These are phyloP conservation scores for rat (Rattus norvegicus) DNA, from an alignment of 2,113 vertebrate genomes.

Conservation along the genomic window GRCr8 NC_086026.1:130106501-130107000, in stretches of 20 bases:
- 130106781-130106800: neutral
- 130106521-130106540: neutral
- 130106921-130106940: neutral
- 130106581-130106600: neutral
- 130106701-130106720: neutral
- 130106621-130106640: neutral
- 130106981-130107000: no score
- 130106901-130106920: neutral
- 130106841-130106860: neutral
- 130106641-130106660: neutral
- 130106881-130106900: neutral
- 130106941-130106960: neutral
- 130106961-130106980: no score
- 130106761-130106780: neutral
- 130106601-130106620: neutral
- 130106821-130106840: neutral
- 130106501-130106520: neutral
- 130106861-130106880: neutral
- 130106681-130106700: neutral
- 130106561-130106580: fast-evolving
- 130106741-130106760: neutral
- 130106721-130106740: neutral
- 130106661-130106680: neutral
- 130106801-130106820: neutral
- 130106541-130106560: no score